Base-by-base conservation (phyloP, 2,888 invertebrate species). In the Acronicta psi region DNA sequence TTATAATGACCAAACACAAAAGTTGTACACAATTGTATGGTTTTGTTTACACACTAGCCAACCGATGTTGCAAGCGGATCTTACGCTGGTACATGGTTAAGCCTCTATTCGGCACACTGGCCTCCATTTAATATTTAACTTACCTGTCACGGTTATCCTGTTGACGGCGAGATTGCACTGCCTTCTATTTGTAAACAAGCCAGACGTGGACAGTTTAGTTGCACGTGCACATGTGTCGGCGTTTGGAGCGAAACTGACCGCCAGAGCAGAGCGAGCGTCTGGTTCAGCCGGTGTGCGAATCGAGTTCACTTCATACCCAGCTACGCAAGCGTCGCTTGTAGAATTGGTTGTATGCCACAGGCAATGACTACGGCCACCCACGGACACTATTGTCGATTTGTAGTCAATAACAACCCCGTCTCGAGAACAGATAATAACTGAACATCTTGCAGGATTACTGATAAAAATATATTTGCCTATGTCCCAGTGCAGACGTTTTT, bases 141-240 rank as follows among this genome's bases (percentile, higher is more conserved):
- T 81, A 92, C 93, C 89, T 86, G 83, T 85, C 86, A 86, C 84
- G 83, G 76, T 82, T 88, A 88, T 91, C 89, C 88, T 88, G 84
- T 85, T 84, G 69, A 70, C 75, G 79, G 80, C 82, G 74, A 76
- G 78, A 82, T 79, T 79, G 77, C 89, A 89, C 88, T 83, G 80
- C 71, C 80, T 85, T 84, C 73, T 87, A 87, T 89, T 89, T 89
- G 88, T 92, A 90, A 92, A 92, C 92, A 91, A 89, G 77, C 41
- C 60, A 74, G 53, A 62, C 58, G 59, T 69, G 58, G 70, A 62
- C 34, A 57, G 62, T 51, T 59, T 16, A 29, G 37, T 56, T 62
- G 49, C 54, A 83, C 92, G 91, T 87, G 87, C 83, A 79, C 82
- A 67, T 79, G 76, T 78, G 75, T 65, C 80, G 84, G 76, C 83